Conservation (phyloP, 2,797 vertebrate genomes). For the Mionectes olivaceus region DNA sequence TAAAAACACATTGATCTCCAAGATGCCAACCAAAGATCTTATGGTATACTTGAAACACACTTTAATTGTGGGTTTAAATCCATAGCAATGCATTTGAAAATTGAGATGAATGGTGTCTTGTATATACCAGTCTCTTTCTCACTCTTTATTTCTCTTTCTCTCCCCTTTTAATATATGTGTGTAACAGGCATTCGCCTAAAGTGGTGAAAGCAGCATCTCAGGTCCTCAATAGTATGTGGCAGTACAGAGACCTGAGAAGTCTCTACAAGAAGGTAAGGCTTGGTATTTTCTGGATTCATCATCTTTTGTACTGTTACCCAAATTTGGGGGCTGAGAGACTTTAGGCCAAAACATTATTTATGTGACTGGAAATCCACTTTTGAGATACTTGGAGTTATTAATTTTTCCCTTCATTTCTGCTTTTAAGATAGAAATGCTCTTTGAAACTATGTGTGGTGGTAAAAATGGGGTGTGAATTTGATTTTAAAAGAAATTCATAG, state of each 20-base stretch:
- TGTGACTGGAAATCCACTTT: not conserved
- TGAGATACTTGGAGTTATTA: not conserved
- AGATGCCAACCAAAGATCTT: not conserved
- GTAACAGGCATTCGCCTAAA: constrained; percentile 93
- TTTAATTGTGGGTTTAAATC: not conserved
- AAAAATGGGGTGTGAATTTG: not conserved
- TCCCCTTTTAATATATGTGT: constrained; percentile 45
- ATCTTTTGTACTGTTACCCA: not conserved
- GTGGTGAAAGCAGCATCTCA: constrained; percentile 99
- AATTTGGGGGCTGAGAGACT: constrained; percentile 16
- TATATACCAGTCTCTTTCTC: not conserved
- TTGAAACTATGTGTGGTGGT: not conserved
- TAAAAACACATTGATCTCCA: not conserved
- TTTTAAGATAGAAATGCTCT: not conserved
- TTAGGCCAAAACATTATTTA: not conserved
- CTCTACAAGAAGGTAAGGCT: constrained; percentile 98
- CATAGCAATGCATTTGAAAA: not conserved
- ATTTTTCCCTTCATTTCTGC: not conserved
- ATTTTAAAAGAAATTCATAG: not conserved
- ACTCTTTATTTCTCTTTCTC: constrained; percentile 23
- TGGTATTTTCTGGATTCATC: not conserved
- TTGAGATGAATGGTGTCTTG: not conserved
- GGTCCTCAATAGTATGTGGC: constrained; percentile 99
- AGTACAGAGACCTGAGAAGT: constrained; percentile 98
- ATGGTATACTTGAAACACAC: not conserved